Conservation (phyloP, 2,888 invertebrate species). For the Autographa gamma region DNA sequence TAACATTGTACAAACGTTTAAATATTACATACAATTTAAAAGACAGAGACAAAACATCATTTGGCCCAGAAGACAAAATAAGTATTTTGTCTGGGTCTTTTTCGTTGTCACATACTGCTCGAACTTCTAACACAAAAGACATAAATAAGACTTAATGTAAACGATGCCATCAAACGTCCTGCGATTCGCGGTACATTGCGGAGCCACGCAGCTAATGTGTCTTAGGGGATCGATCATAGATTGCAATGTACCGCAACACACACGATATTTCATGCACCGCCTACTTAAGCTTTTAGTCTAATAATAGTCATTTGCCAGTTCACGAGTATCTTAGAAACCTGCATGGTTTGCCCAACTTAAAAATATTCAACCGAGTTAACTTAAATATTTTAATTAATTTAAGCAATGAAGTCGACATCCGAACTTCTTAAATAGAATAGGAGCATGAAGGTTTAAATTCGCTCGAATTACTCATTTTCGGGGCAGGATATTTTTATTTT, state of each 20-base stretch:
- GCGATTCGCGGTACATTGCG: no score
- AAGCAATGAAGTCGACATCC: conserved; percentile 54
- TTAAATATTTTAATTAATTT: conserved; percentile 7
- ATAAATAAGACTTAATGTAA: no score
- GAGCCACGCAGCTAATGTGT: no score
- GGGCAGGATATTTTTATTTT: conserved; percentile 8
- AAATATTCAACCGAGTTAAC: neutral
- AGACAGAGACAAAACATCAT: no score
- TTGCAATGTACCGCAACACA: no score
- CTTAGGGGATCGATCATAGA: no score
- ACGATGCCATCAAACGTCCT: no score
- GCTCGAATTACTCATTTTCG: conserved; percentile 30
- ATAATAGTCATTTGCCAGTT: neutral
- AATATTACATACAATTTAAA: no score
- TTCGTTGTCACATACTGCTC: neutral
- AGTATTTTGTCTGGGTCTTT: no score
- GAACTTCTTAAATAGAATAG: conserved; percentile 51
- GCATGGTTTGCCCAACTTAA: neutral
- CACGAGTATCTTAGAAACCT: neutral
- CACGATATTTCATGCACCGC: no score
- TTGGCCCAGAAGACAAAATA: no score
- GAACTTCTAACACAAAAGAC: neutral
- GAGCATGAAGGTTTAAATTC: conserved; percentile 43
- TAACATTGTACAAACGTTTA: neutral
- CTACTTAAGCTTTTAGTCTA: no score